These are phyloP conservation scores for Maccullochella peelii DNA, from an alignment of 2,113 vertebrate species.

Conservation along the genomic window DNA sequence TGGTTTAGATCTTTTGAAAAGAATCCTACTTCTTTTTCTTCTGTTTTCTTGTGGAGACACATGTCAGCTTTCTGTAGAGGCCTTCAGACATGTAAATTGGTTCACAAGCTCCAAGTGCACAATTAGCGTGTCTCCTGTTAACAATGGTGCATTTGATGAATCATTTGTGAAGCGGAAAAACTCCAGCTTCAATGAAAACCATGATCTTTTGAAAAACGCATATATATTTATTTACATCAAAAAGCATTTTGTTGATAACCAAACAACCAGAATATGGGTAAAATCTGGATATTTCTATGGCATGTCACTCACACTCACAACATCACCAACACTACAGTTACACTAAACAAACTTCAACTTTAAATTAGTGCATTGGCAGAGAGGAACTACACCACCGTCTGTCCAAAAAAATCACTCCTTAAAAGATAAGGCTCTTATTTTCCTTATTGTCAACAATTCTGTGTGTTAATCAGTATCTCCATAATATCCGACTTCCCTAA, in stretches of 20 bases:
- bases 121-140: not conserved
- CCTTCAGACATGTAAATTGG: not conserved
- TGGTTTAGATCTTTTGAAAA: not conserved
- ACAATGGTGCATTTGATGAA: not conserved
- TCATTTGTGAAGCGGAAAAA: not conserved
- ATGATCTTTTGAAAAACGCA: not conserved
- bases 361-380: conserved; percentile 24
- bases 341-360: conserved; percentile 25
- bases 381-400: conserved; percentile 13
- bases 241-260: conserved; percentile 46
- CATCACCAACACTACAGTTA: conserved; percentile 53
- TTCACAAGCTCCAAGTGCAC: not conserved
- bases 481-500: not conserved
- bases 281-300: conserved; percentile 40
- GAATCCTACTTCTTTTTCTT: conserved; percentile 3
- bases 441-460: not conserved
- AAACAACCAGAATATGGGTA: conserved; percentile 49
- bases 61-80: not conserved
- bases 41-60: not conserved
- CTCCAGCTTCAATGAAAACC: not conserved
- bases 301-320: conserved; percentile 53
- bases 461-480: not conserved
- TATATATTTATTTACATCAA: conserved; percentile 62
- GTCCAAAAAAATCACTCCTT: not conserved
- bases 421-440: not conserved